phyloP scores from a whole-genome alignment of 2,888 invertebrate genomes.

The Acrobasis repandana region DNA sequence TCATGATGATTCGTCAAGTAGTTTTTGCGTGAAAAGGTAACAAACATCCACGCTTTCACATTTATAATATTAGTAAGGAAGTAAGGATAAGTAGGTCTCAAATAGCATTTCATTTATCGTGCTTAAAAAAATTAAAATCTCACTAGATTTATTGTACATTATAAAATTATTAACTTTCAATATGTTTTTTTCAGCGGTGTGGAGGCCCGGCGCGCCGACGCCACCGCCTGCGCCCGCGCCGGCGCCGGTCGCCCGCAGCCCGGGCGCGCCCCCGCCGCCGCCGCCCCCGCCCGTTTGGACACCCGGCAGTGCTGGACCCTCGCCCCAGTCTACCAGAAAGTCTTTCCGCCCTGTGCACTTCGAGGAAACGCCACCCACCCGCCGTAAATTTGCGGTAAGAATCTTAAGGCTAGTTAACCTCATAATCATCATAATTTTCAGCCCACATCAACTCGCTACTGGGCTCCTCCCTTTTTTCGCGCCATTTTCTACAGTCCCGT shows the following conservation, averaged over 20 bases:
- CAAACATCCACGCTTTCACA: too few species aligned
- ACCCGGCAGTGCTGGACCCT: slow-evolving; percentile 87
- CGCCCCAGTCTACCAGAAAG: slow-evolving; percentile 89
- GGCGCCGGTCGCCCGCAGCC: slow-evolving; percentile 58
- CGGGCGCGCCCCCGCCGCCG: slow-evolving; percentile 78
- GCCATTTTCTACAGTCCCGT: too few species aligned
- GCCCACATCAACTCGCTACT: too few species aligned
- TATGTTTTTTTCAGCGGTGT: slow-evolving; percentile 57
- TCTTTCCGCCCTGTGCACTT: slow-evolving; percentile 90
- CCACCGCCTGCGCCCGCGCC: slow-evolving; percentile 51
- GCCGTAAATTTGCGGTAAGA: slow-evolving; percentile 68
- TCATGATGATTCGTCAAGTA: too few species aligned
- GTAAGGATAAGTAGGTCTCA: too few species aligned
- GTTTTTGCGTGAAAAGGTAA: too few species aligned
- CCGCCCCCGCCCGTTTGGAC: slow-evolving; percentile 90
- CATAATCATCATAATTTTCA: too few species aligned
- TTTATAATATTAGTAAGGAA: too few species aligned
- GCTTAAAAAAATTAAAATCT: too few species aligned
- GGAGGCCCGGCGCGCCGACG: slow-evolving; percentile 73
- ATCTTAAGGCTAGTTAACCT: neutral
- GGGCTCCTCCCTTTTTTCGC: too few species aligned
- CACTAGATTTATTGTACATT: too few species aligned
- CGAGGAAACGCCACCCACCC: slow-evolving; percentile 71
- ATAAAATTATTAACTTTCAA: neutral
- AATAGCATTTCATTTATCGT: too few species aligned